Evolutionary conservation across 2,888 invertebrate genomes (phyloP).

Genomic region (Phrixothrix hirtus): DNA sequence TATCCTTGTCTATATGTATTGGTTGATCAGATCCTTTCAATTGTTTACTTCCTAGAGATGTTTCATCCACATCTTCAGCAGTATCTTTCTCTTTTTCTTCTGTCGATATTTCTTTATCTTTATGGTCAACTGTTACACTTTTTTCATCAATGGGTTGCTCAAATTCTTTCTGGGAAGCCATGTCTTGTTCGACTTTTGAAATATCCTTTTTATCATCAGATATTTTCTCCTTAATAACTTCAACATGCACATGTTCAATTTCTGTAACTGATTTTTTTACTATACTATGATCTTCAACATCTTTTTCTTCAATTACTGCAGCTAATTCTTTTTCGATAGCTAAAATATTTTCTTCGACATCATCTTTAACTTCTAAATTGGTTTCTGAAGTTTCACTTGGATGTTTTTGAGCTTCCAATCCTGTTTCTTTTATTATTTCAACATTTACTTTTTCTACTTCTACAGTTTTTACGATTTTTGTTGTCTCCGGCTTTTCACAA

Average conservation of each 20-base stretch:
- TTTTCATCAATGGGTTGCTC: no score
- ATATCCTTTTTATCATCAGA: background rate
- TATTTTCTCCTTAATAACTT: background rate
- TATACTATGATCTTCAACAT: conserved; percentile 5
- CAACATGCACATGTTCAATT: conserved; percentile 7
- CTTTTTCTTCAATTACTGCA: conserved; percentile 14
- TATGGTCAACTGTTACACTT: background rate
- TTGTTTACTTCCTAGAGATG: background rate
- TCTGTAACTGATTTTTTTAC: conserved; percentile 20
- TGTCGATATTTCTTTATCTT: background rate
- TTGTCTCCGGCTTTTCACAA: background rate
- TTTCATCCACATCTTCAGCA: conserved; percentile 2
- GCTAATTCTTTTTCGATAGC: conserved; percentile 27
- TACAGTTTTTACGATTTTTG: background rate
- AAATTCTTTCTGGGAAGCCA: background rate
- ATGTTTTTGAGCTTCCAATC: background rate
- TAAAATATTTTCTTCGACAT: conserved; percentile 10
- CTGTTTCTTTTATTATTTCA: background rate
- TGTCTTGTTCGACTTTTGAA: background rate
- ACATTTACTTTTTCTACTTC: background rate
- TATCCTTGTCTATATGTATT: background rate
- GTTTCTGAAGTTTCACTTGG: background rate
- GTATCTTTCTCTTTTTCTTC: conserved; percentile 9
- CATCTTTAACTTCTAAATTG: conserved; percentile 36
- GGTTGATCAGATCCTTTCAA: background rate